Conservation (phyloP, 1,140 invertebrate species). For the Calliopsis andreniformis region DNA sequence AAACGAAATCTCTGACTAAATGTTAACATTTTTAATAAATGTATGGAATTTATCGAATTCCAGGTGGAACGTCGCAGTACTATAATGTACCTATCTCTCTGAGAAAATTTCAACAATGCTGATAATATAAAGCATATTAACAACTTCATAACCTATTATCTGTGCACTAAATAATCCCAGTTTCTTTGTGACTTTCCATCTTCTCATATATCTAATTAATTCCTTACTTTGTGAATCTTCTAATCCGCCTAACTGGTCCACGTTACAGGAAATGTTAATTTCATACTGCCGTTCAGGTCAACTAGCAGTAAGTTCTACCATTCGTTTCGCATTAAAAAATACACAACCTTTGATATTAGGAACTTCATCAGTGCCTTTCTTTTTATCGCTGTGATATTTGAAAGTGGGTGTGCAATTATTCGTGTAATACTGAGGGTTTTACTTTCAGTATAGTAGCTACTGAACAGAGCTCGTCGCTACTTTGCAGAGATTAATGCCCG, state of each 20-base stretch:
- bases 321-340: no score
- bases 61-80: slow-evolving; percentile 5
- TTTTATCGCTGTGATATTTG: no score
- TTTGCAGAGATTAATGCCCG: slow-evolving; percentile 30
- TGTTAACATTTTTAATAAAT: slow-evolving; percentile 2
- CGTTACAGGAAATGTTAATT: no score
- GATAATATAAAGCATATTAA: slow-evolving; percentile 26
- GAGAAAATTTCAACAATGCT: slow-evolving; percentile 26
- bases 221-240: neutral
- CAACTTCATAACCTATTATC: neutral
- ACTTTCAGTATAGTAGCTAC: neutral
- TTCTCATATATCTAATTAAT: slow-evolving; percentile 3
- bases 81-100: neutral
- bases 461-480: neutral
- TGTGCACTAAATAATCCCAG: neutral
- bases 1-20: neutral
- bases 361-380: no score
- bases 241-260: no score
- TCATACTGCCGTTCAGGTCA: no score
- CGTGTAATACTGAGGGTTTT: neutral
- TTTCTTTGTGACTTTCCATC: neutral
- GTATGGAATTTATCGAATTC: neutral
- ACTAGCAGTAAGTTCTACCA: no score
- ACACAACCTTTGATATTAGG: no score
- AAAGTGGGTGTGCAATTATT: neutral